Base-by-base conservation (phyloP, 2,797 vertebrate species). In the Enoplosus armatus region DNA sequence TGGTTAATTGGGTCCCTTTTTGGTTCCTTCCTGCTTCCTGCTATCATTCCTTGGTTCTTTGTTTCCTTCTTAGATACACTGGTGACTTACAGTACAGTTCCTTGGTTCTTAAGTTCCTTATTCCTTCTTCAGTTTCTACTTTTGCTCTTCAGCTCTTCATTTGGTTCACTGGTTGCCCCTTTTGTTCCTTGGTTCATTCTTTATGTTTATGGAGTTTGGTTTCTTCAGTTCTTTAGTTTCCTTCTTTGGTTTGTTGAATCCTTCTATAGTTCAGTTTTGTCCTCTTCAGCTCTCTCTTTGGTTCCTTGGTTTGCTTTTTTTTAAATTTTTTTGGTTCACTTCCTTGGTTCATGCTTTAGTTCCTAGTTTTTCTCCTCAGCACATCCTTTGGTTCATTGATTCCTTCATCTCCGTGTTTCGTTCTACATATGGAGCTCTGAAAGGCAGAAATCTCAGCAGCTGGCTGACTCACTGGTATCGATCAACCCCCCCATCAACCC, bases 381-480 rank as follows among this genome's bases (percentile, higher is more conserved):
- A 12, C 15, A 55, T 41, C 18, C 22, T 6, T 11, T 27, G 5
- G 35, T 55, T 35, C 37, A 22, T 11, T 54, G 11, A 24, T 50
- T 54, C 47, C 39, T 67, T 67, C 24, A 24, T 27, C 59, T 26
- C 39, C 8, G 55, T 6, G 14, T 48, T 62, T 6, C 14, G 41
- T 20, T 54, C 41, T 26, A 48, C 29, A 27, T 41, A 1, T 8
- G 10, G 39, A 47, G 33, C 16, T 24, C 37, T 37, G 15, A 39
- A 35, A 75, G 15, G 26, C 56, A 41, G 63, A 65, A 56, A 29
- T 5, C 35, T 22, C 31, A 37, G 35, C 50, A 54, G 55, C 48
- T 26, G 41, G 43, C 59, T 66, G 68, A 73, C 35, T 77, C 54
- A 18, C 41, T 24, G 55, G 39, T 85, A 82, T 85, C 15, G 72